A percentile compares a stretch with the other conserved stretches of the same genome.
Conservation (phyloP, 2,113 vertebrate species). For the Felis chaus region DNA sequence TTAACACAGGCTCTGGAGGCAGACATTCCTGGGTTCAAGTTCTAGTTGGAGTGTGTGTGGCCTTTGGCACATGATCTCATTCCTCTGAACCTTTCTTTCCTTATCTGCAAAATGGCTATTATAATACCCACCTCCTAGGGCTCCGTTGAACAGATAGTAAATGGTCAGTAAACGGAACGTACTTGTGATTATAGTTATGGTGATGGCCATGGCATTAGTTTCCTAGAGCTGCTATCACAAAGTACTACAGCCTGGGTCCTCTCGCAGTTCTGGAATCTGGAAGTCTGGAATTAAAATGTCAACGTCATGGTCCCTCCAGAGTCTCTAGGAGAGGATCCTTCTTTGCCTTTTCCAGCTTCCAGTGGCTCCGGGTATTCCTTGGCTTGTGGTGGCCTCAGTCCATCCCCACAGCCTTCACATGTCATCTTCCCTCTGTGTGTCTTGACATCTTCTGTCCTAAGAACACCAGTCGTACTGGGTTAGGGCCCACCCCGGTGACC, state of each 20-base stretch:
- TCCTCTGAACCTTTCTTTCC: neutral
- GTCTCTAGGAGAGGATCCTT: neutral
- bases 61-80: neutral
- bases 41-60: neutral
- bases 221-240: neutral
- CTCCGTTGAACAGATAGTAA: neutral
- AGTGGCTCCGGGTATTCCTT: neutral
- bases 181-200: neutral
- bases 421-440: neutral
- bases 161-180: neutral
- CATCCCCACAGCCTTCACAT: accelerated
- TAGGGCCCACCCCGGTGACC: neutral
- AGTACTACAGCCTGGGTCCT: neutral
- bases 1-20: neutral
- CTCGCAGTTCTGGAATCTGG: neutral
- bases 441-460: neutral
- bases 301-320: neutral
- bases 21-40: neutral
- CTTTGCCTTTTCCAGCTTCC: neutral
- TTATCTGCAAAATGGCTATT: neutral
- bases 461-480: neutral
- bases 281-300: neutral
- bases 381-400: neutral
- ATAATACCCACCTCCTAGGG: neutral
- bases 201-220: neutral